Conservation (phyloP, 2,113 vertebrate genomes). For the Dicentrarchus labrax region DNA sequence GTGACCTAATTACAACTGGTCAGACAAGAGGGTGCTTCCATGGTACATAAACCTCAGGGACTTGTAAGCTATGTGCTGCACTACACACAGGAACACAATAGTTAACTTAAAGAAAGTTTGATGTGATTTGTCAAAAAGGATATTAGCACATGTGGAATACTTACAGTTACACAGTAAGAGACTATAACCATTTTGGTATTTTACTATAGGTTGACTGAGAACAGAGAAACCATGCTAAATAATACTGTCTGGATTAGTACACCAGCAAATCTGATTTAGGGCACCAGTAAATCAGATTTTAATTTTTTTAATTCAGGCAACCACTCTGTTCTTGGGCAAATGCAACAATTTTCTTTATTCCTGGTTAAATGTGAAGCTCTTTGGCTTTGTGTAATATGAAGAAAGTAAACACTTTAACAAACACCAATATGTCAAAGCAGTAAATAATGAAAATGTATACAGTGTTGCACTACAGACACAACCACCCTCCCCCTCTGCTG, state of each 20-base stretch:
- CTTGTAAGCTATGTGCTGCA: neutral
- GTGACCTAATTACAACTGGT: neutral
- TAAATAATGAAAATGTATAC: neutral
- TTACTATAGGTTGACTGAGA: neutral
- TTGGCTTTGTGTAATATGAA: neutral
- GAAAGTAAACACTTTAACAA: neutral
- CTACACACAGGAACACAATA: neutral
- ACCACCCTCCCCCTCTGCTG: neutral
- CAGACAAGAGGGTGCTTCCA: neutral
- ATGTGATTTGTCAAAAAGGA: neutral
- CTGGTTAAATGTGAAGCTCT: constrained; percentile 10
- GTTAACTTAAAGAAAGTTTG: neutral
- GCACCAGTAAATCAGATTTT: constrained; percentile 23
- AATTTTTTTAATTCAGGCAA: constrained; percentile 13
- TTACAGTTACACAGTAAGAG: neutral
- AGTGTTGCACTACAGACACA: constrained; percentile 13
- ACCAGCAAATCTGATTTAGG: constrained; percentile 46
- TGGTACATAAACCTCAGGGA: neutral
- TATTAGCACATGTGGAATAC: neutral
- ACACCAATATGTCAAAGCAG: neutral
- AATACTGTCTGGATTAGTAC: constrained; percentile 49
- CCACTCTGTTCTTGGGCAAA: constrained; percentile 12
- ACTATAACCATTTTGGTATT: neutral
- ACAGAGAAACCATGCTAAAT: constrained; percentile 7
- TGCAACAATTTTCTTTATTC: constrained; percentile 29